Conservation (phyloP, 2,797 vertebrate species). For the Hipposideros larvatus region DNA sequence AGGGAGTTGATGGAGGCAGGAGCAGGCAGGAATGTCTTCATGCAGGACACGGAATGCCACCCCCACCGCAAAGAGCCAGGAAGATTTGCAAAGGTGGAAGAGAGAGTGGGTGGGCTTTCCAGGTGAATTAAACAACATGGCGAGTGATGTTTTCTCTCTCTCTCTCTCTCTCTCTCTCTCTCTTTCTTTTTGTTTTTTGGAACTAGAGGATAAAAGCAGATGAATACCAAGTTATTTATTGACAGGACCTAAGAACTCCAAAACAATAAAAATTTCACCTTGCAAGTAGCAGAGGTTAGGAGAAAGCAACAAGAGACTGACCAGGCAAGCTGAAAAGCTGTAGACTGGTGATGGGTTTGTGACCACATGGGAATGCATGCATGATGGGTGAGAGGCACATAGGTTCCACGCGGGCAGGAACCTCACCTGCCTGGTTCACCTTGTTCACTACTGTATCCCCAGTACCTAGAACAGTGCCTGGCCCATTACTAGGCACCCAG, state of each 20-base stretch:
- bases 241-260: background rate
- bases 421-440: background rate
- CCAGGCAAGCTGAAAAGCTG: background rate
- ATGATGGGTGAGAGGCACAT: background rate
- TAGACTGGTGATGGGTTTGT: background rate
- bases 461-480: background rate
- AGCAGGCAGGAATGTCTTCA: background rate
- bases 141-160: background rate
- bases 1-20: background rate
- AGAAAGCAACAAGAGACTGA: background rate
- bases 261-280: background rate
- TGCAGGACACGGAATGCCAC: background rate
- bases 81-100: background rate
- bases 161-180: too few relatives aligned
- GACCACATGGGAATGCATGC: background rate
- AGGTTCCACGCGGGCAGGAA: too few relatives aligned
- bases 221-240: background rate
- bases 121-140: background rate
- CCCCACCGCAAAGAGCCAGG: background rate
- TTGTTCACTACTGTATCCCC: background rate
- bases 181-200: background rate
- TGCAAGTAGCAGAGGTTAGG: background rate
- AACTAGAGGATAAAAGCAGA: background rate
- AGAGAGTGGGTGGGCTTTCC: background rate
- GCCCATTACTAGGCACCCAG: accelerated